Evolutionary conservation across 23 tunicate species (phyloP), one percentile per base, ranked within the genome.

Genomic region (Diplosoma virens): DNA sequence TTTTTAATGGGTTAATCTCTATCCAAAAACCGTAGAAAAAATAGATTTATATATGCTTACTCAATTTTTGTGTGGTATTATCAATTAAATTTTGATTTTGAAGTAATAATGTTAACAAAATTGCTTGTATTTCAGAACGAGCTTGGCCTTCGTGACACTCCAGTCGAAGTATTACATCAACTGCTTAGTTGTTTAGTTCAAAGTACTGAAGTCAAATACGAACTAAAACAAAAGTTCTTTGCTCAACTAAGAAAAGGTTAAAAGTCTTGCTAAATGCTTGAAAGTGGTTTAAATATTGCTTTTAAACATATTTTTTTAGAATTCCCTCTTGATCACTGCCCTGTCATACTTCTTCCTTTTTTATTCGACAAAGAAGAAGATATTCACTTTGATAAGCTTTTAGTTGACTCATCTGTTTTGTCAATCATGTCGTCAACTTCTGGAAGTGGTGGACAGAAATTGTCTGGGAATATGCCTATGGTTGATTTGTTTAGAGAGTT

Each of bases 111-210:
- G 50, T 41, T 14, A 9, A 7, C 14, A 7, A 7, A 41, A 41
- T 14, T 41, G 14, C 50, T 41, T 56, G 25, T n/a, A 7, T 67
- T 67, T 67, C 36, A 72, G 78, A 46, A 87, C 89, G 96, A 89
- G 3, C 46, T 78, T 63, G 88, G 96, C 1, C 36, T 89, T 16
- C 88, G 82, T 63, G 96, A 89, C 65, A 82, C 82, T 20, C 74
- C 88, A 6, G 79, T 89, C 0, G 96, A 89, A 77, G 81, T 89
- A 21, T 77, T 82, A 3, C 96, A 89, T 67, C 20, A 77, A 11
- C 80, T 89, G 4, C 74, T 89, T 23, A 21, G 71, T 6, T 68
- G 78, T 55, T 59, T 89, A 0, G 18, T 54, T 0, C 47, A 69
- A 37, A 30, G 37, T 33, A 25, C 59, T 35, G 3, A 30, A 30